Evolutionary conservation across 2,797 vertebrate genomes (phyloP).

Genomic region (Diglossa cyanea): DNA sequence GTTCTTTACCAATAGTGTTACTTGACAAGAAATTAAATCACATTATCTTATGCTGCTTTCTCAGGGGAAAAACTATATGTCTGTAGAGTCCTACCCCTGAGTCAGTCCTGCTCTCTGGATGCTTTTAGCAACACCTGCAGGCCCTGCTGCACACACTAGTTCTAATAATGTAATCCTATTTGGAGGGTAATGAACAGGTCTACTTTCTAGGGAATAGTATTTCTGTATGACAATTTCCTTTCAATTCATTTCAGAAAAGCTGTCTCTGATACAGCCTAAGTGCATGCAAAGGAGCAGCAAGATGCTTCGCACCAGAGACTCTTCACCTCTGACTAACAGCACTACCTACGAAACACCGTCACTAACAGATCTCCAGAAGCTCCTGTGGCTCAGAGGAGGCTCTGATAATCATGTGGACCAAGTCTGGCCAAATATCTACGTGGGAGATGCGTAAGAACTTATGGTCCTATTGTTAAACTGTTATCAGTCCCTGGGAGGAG

Average conservation of each 20-base stretch:
- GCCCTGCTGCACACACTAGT: not conserved
- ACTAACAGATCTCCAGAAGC: slow-evolving; percentile 80
- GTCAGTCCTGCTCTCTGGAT: not conserved
- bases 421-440: slow-evolving; percentile 91
- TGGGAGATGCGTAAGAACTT: slow-evolving; percentile 86
- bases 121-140: slow-evolving; percentile 36
- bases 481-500: not conserved
- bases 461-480: not conserved
- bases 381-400: slow-evolving; percentile 81
- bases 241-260: slow-evolving; percentile 50
- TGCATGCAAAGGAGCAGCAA: not conserved
- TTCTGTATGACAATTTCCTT: slow-evolving; percentile 24
- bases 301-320: slow-evolving; percentile 35
- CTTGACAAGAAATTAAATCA: slow-evolving; percentile 27
- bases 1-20: not conserved
- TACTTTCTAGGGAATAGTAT: slow-evolving; percentile 25
- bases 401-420: slow-evolving; percentile 82
- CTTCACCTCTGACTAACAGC: not conserved
- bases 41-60: not conserved
- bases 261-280: not conserved
- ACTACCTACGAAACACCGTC: slow-evolving; percentile 80
- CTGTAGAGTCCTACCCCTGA: not conserved
- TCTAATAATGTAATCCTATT: slow-evolving; percentile 23
- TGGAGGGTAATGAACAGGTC: slow-evolving; percentile 18
- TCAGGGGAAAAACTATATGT: not conserved